Evolutionary conservation across 1,140 invertebrate species (phyloP), one percentile per base, ranked within the genome.

Genomic region (Drosophila novamexicana): DNA sequence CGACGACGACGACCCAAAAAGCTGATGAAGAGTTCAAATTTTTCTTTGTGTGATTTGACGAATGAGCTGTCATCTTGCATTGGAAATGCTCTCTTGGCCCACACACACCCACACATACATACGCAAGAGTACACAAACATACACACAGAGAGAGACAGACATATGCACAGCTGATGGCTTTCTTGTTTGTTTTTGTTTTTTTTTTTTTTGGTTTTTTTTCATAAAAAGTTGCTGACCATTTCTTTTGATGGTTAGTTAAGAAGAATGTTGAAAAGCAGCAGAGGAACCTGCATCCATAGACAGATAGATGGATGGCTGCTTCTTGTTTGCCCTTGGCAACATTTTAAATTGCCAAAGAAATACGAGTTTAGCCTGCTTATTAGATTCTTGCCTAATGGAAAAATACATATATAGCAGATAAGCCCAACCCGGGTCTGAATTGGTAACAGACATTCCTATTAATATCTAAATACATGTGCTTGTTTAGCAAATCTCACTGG

Each of bases 61-160:
- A 88, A 88, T 88, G 84, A 88, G 84, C 84, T 88, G 84, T 88
- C 84, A 88, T 84, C 84, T 89, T 83, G 84, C 85, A 89, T 89
- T 90, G 80, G 64, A 90, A 81, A 79, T 77, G 44, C 47, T 73
- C 64, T 68, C 65, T 71, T 69, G 47, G 52, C 61, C 49, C 62
- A 45, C 65, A 71, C 61, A 52, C 22, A 22, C 36, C 36, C 34
- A 67, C n/a, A 54, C 40, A 59, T 29, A 64, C 18, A 49, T n/a
- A 57, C 39, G 22, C 32, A 52, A 18, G 18, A 18, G 18, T 18
- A 18, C 1, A 18, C 18, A 18, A 18, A 67, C n/a, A 54, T 36
- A 59, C 37, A 68, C 39, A 34, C 32, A 52, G 49, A 39, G 36
- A 49, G 32, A 53, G 8, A 8, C n/a, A 22, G 61, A 47, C 34